These are phyloP conservation scores for Alcedo atthis DNA, from an alignment of 2,797 vertebrate genomes.

Conservation along the genomic window DNA sequence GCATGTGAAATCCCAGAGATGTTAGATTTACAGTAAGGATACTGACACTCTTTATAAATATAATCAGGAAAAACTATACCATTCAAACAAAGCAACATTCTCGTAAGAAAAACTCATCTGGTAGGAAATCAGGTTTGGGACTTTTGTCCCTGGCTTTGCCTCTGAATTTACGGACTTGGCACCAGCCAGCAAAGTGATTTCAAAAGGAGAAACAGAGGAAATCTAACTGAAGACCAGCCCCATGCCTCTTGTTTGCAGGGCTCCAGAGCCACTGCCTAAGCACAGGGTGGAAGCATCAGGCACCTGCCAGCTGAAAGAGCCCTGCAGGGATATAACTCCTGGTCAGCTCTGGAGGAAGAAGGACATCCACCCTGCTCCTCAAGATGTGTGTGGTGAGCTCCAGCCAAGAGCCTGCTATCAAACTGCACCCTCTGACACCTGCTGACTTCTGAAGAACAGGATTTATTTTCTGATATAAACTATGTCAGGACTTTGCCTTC, in stretches of 20 bases:
- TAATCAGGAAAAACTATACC: not conserved
- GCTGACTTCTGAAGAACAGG: not conserved
- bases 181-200: not conserved
- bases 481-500: not conserved
- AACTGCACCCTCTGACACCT: not conserved
- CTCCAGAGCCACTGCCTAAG: not conserved
- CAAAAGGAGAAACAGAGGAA: not conserved
- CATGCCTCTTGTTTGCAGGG: not conserved
- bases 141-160: not conserved
- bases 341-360: not conserved
- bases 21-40: not conserved
- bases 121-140: not conserved
- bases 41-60: not conserved
- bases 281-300: rapidly evolving
- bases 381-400: not conserved
- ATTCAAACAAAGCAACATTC: not conserved
- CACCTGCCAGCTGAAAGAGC: not conserved
- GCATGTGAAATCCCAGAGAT: not conserved
- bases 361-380: not conserved
- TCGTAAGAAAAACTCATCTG: conserved; percentile 20
- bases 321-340: rapidly evolving
- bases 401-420: not conserved
- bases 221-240: not conserved
- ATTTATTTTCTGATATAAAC: not conserved
- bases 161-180: conserved; percentile 16